Percentiles rank a stretch among this genome's conserved stretches.
phyloP scores from a whole-genome alignment of 2,888 invertebrate species.

The Mesorhabditis sp. region DNA sequence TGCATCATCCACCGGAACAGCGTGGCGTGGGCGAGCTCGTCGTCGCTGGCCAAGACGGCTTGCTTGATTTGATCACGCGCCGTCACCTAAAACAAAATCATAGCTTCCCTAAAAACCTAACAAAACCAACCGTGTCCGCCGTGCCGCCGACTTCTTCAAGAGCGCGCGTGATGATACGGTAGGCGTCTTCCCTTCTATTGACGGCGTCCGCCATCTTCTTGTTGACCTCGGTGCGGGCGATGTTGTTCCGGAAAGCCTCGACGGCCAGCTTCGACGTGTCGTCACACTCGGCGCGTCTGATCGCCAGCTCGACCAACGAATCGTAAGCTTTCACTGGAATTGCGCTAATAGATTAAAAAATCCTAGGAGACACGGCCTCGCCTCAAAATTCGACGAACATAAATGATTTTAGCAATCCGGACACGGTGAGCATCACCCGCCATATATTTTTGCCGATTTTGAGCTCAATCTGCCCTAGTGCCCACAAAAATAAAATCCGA shows the following conservation, averaged over 20 bases:
- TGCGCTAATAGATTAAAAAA: slow-evolving; percentile 65
- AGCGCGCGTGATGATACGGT: slow-evolving; percentile 8
- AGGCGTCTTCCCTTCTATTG: slow-evolving; percentile 20
- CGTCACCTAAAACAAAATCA: slow-evolving; percentile 27
- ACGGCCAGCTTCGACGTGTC: slow-evolving; percentile 84
- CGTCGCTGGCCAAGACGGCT: slow-evolving; percentile 65
- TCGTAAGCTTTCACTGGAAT: slow-evolving; percentile 71
- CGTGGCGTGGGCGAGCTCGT: slow-evolving; percentile 84
- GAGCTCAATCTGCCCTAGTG: slow-evolving; percentile 68
- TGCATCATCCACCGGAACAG: slow-evolving; percentile 67
- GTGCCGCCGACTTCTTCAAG: background rate
- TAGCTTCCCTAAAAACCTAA: slow-evolving; percentile 5
- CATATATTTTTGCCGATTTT: too few relatives aligned
- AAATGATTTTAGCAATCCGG: too few relatives aligned
- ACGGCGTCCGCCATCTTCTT: slow-evolving; percentile 21
- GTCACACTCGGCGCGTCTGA: slow-evolving; percentile 77
- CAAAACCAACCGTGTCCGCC: background rate
- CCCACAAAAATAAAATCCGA: slow-evolving; percentile 7
- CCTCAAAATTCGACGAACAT: slow-evolving; percentile 82
- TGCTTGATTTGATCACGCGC: slow-evolving; percentile 65
- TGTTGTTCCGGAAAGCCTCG: slow-evolving; percentile 70
- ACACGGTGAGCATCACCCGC: too few relatives aligned
- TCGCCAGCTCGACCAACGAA: slow-evolving; percentile 82
- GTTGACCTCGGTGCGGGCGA: slow-evolving; percentile 17
- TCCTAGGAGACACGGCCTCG: slow-evolving; percentile 79